Evolutionary conservation across 2,797 vertebrate genomes (phyloP), one percentile per base, ranked within the genome.

Genomic region (Sebastes matsubarae): DNA sequence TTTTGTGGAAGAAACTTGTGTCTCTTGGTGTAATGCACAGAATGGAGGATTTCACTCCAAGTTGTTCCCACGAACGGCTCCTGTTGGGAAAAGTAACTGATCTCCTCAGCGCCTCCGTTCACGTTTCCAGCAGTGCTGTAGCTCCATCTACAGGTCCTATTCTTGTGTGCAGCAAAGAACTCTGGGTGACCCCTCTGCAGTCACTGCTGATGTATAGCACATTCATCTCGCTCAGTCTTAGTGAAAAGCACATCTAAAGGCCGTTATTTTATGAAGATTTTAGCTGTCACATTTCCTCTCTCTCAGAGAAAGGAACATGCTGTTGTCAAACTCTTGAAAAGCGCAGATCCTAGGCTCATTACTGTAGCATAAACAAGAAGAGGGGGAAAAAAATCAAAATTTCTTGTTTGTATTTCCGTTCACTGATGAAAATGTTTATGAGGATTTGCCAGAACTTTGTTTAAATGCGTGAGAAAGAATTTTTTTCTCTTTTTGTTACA

Each of bases 151-250:
- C 93, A 96, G 96, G 93, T 86, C n/a, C 1, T 8, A 6, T 22
- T 14, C 64, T 60, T 73, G 78, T 58, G 9, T 91, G 92, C 95
- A 91, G 90, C 71, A 81, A 92, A 93, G 96, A 96, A 96, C 96
- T 96, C 93, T 96, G 84, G 38, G 85, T 96, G 96, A 96, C 96
- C 96, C 94, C 94, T 94, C 88, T 67, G 79, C 93, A 95, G 94
- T 94, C 91, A 87, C 79, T 88, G 91, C 92, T 95, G 94, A 95
- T 96, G 94, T 95, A 96, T 95, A 90, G 93, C 92, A 92, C 92
- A 95, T 95, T 95, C 90, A 95, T 95, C 93, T 94, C 79, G 85
- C 90, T 94, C 91, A 87, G 91, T 94, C 92, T 93, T 94, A 92
- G 89, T 87, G 83, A 94, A 91, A 93, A 90, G 87, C 91, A 94